Base-by-base conservation (phyloP, 2,888 invertebrate genomes). In the Axea sp. region DNA sequence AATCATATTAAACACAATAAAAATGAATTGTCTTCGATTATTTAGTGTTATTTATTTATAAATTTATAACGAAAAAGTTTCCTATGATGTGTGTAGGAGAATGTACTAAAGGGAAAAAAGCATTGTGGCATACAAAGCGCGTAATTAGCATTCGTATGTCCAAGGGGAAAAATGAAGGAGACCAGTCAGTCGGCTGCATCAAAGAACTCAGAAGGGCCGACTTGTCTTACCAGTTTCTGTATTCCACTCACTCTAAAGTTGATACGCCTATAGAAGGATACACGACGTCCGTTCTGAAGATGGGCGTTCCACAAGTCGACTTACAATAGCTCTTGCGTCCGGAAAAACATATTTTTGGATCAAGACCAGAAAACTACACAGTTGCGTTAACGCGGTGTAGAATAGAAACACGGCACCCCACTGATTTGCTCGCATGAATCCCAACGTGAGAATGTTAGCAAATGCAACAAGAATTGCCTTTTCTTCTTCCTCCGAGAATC, bases 141-240 rank as follows among this genome's bases (percentile, higher is more conserved):
- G 78, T 82, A 82, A 84, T 84, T 84, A 84, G 82, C 80, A 82
- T 81, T 82, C 79, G 80, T 76, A 78, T 77, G 76, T 80, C 73
- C 74, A 73, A 77, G 76, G 78, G 73, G 73, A 80, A 78, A 79
- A 77, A 67, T 76, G 79, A 71, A 72, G 76, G 64, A 59, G 72
- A 57, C 49, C 57, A 47, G 53, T 64, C 77, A 77, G 77, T 64
- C 77, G 78, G 77, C 75, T 62, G 76, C 77, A 80, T 81, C 81
- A 82, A 81, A 82, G 80, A 71, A 72, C 73, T 67, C 65, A 39
- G 51, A 59, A 75, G 75, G 45, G 53, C 74, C 79, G 81, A 83
- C 82, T 82, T 83, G 83, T 81, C 82, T 77, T 80, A 76, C 81
- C 78, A 80, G 82, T 81, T 82, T 79, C 78, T 78, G 77, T 77